Evolutionary conservation across 2,797 vertebrate species (phyloP).

Genomic region (Melanogrammus aeglefinus): DNA sequence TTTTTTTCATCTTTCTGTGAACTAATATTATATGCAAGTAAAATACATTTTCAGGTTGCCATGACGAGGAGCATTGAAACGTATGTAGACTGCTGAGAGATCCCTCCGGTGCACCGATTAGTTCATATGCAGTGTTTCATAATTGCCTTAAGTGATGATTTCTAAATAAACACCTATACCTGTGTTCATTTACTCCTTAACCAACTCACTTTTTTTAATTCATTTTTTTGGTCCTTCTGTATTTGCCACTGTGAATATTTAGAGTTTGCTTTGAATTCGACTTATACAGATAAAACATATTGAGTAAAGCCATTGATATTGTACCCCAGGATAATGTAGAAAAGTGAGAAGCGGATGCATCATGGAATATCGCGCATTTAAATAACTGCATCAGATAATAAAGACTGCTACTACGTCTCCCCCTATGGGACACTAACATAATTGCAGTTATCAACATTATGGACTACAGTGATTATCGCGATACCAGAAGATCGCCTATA

Average conservation of each 20-base stretch:
- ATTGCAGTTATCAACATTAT: too few relatives aligned
- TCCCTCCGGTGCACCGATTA: slow-evolving; percentile 58
- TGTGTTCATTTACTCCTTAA: slow-evolving; percentile 50
- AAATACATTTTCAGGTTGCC: slow-evolving; percentile 65
- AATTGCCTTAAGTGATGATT: slow-evolving; percentile 79
- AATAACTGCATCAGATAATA: too few relatives aligned
- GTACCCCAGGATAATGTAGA: too few relatives aligned
- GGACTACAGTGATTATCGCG: too few relatives aligned
- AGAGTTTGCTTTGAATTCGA: background rate
- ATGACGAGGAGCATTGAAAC: slow-evolving; percentile 50
- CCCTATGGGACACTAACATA: too few relatives aligned
- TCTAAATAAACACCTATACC: slow-evolving; percentile 67
- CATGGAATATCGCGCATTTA: too few relatives aligned
- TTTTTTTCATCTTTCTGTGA: slow-evolving; percentile 38
- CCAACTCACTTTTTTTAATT: background rate
- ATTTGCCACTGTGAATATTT: background rate
- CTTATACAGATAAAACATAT: too few relatives aligned
- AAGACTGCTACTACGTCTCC: too few relatives aligned
- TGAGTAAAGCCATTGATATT: too few relatives aligned
- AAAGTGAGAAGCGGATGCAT: too few relatives aligned
- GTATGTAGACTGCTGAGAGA: slow-evolving; percentile 46
- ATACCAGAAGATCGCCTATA: too few relatives aligned
- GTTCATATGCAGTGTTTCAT: slow-evolving; percentile 78
- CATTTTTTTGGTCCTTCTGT: background rate
- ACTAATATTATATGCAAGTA: slow-evolving; percentile 71